phyloP scores from a whole-genome alignment of 1,140 invertebrate genomes.

The Drosophila miranda region DNA sequence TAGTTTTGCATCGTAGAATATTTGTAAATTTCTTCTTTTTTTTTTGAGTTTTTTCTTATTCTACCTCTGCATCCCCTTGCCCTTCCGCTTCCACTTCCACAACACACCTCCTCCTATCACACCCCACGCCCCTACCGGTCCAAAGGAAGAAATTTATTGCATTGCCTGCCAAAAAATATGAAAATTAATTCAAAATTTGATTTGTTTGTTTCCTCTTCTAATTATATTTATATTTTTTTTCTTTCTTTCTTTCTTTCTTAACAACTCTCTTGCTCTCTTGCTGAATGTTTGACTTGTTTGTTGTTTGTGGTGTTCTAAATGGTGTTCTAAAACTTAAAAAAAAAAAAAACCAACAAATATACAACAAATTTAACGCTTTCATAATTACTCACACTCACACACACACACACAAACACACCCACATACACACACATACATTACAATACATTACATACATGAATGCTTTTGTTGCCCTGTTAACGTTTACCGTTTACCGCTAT shows the following conservation, averaged over 20 bases:
- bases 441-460: constrained; percentile 46
- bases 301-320: constrained; percentile 75
- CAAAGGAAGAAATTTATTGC: background rate
- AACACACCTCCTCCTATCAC: background rate
- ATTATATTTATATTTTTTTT: constrained; percentile 11
- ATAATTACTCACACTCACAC: constrained; percentile 60
- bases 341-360: constrained; percentile 35
- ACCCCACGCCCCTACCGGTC: background rate
- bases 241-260: constrained; percentile 56
- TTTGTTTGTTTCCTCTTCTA: constrained; percentile 28
- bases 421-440: constrained; percentile 19
- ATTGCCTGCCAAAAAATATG: constrained; percentile 20
- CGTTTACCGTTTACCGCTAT: constrained; percentile 49
- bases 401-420: constrained; percentile 16
- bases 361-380: constrained; percentile 68
- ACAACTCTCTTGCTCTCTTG: constrained; percentile 60
- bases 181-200: constrained; percentile 65
- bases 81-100: background rate
- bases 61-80: background rate
- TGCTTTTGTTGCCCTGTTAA: constrained; percentile 69
- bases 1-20: background rate
- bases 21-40: no score
- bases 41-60: background rate
- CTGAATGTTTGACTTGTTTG: constrained; percentile 79
- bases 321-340: constrained; percentile 53